Evolutionary conservation across 2,888 invertebrate genomes (phyloP), one percentile per base, ranked within the genome.

Genomic region (Lathronympha strigana): DNA sequence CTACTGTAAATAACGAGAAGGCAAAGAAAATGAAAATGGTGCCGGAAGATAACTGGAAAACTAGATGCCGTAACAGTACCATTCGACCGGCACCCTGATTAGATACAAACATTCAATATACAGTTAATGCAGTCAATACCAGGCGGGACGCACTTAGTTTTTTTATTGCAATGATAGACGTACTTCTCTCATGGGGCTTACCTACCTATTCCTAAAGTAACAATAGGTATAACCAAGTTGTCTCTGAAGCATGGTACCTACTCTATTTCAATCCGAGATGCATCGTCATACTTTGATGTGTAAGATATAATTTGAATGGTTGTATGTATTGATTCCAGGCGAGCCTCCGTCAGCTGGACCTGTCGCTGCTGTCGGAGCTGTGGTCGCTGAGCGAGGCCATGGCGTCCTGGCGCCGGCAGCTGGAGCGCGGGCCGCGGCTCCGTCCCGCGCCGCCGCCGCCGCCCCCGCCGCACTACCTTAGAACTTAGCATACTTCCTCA

Each of bases 381-480:
- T 97, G 98, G 97, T 95, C 97, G 0, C 93, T 98, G 58, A 97
- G 98, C 88, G 97, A 98, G 85, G 96, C 97, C 45, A 97, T 98
- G 84, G 97, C 97, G 76, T 96, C 98, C 72, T 97, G 97, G 92
- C 74, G 94, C 77, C 76, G 92, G 78, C 83, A 93, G 87, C 76
- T 93, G 76, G 78, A 94, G 83, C 75, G 93, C 74, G 75, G 90
- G 69, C 81, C 93, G 74, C 72, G 93, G 74, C 81, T 94, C 70
- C 84, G 94, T 72, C 84, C 84, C 75, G 93, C 88, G 76, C 93
- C 82, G 72, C 93, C 82, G 71, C 93, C 83, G 69, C 93, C 79
- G 71, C 93, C 80, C 1, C 90, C 91, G 25, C 90, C 91, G 9
- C 91, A 90, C 71, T 90, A 92, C 75, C 86, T 92, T 62, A 80